Percentiles rank a stretch among this genome's conserved stretches.
Conservation (phyloP, 2,888 invertebrate genomes). For the Auanema sp. region DNA sequence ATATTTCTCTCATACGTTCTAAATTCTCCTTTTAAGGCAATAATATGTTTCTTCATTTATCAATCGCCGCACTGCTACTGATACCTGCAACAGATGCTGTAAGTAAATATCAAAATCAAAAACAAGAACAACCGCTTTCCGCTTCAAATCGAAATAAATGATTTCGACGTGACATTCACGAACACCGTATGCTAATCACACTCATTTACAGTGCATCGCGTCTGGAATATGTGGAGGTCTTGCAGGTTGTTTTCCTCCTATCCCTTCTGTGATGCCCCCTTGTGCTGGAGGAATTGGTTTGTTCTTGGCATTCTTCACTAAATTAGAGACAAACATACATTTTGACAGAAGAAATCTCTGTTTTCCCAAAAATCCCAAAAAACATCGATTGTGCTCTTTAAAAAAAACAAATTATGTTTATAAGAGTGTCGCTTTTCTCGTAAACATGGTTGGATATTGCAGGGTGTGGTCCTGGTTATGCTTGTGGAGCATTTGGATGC, state of each 20-base stretch:
- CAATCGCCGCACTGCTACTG: too few relatives aligned
- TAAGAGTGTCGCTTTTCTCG: not conserved
- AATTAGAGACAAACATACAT: too few relatives aligned
- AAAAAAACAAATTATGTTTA: too few relatives aligned
- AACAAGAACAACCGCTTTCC: too few relatives aligned
- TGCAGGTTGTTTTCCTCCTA: slow-evolving; percentile 27
- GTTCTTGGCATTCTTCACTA: too few relatives aligned
- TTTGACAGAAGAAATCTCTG: too few relatives aligned
- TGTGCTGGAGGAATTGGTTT: slow-evolving; percentile 27
- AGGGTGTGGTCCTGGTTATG: slow-evolving; percentile 46
- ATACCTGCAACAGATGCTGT: slow-evolving; percentile 13
- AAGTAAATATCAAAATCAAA: not conserved
- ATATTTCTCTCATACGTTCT: too few relatives aligned
- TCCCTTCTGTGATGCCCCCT: slow-evolving; percentile 38
- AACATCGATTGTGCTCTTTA: too few relatives aligned
- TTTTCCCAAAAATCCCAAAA: not conserved
- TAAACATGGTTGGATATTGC: slow-evolving; percentile 5
- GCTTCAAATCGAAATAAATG: too few relatives aligned
- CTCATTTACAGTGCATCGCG: slow-evolving; percentile 50
- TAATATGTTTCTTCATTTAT: too few relatives aligned
- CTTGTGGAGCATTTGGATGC: slow-evolving; percentile 48
- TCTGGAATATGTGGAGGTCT: slow-evolving; percentile 56
- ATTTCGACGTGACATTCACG: too few relatives aligned
- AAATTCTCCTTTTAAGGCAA: too few relatives aligned
- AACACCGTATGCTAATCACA: not conserved